Conservation (phyloP, 2,888 invertebrate genomes). For the Phengaris arion region DNA sequence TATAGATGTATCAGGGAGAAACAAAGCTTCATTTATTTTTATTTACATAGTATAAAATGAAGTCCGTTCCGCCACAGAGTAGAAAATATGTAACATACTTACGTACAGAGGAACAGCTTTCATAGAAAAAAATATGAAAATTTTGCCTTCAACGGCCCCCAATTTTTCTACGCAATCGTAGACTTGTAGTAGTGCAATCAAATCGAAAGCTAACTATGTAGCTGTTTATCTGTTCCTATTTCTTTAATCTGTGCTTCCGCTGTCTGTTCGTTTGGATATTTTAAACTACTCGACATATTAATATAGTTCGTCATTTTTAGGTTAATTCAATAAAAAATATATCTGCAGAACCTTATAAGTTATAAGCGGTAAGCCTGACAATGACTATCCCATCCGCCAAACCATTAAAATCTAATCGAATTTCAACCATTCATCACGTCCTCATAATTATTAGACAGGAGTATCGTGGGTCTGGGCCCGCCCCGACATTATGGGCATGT, state of each 20-base stretch:
- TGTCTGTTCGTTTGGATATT: no score
- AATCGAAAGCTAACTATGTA: no score
- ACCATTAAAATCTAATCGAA: conserved; percentile 29
- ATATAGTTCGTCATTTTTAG: background rate
- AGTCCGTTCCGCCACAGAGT: no score
- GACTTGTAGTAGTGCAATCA: no score
- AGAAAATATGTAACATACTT: no score
- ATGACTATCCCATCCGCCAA: conserved; percentile 25
- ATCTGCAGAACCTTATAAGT: background rate
- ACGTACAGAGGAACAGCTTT: no score
- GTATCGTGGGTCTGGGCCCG: conserved; percentile 61
- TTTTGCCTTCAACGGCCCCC: no score
- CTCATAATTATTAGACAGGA: conserved; percentile 60
- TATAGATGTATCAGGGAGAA: background rate
- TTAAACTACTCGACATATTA: no score
- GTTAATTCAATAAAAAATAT: background rate
- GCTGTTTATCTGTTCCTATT: no score
- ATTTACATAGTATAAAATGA: background rate
- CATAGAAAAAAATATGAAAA: no score
- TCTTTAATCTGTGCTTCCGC: no score
- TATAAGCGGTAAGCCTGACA: background rate
- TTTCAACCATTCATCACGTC: conserved; percentile 50
- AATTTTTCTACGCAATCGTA: no score
- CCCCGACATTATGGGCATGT: conserved; percentile 48
- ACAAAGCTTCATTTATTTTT: background rate